Evolutionary conservation across 2,797 vertebrate species (phyloP), one percentile per base, ranked within the genome.

Genomic region (Halcyon chelicuti): DNA sequence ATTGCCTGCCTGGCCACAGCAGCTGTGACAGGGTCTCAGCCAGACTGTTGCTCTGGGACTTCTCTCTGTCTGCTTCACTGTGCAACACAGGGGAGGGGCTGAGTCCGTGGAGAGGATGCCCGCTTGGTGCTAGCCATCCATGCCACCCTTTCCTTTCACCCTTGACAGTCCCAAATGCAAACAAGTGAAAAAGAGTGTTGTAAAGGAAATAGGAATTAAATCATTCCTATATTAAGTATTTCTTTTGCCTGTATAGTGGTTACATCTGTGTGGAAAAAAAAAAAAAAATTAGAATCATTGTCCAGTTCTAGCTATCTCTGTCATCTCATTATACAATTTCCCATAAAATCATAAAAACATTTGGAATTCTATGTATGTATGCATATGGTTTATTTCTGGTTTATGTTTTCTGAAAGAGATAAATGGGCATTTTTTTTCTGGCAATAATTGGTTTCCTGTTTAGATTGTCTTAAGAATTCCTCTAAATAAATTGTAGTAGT

Each of bases 61-160:
- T 76, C 62, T 63, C 33, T n/a, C 78, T 44, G 35, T 62, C 37
- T 33, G 21, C 44, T 77, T 42, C 1, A 1, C 33, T 49, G 8
- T 31, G 16, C 49, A 6, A 5, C 2, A 7, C 37, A 12, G 46
- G 4, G 9, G 14, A 66, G n/a, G 37, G 29, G n/a, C 33, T 0
- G 0, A 57, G 40, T 16, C 46, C 51, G 7, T 0, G 0, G 40
- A 7, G 4, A 3, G 16, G 46, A 26, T 78, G 42, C 52, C 25
- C 0, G 1, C 37, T 75, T 33, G n/a, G 18, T 52, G 8, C 16
- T 16, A 12, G 10, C 58, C 12, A 10, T 51, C 22, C 12, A 0
- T 72, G 23, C 31, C 42, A 35, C 44, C 18, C 35, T 86, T 61
- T 63, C 37, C 77, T 92, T 83, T 83, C 40, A 22, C 14, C 20